These are phyloP conservation scores for Eupeodes latifasciatus DNA, from an alignment of 2,888 invertebrate genomes.

Conservation along the genomic window DNA sequence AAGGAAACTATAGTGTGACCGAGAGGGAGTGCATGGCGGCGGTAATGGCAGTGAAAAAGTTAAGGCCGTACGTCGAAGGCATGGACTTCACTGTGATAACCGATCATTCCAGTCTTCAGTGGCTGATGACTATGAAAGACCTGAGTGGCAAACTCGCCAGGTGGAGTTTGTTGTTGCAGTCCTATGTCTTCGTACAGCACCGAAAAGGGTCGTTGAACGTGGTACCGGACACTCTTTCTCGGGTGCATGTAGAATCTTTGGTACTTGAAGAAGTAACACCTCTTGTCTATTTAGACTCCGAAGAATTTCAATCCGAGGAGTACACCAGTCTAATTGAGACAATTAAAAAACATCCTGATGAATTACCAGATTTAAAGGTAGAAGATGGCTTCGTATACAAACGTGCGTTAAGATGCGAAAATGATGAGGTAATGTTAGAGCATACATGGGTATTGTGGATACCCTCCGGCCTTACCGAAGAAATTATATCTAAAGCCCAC, in stretches of 20 bases:
- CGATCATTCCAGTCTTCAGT: background rate
- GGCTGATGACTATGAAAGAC: background rate
- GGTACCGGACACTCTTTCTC: conserved; percentile 9
- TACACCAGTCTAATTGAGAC: too few relatives aligned
- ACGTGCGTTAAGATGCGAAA: too few relatives aligned
- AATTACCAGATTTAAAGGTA: too few relatives aligned
- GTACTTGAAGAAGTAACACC: too few relatives aligned
- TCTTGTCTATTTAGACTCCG: background rate
- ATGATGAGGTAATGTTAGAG: too few relatives aligned
- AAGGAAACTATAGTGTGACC: background rate
- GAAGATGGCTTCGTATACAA: too few relatives aligned
- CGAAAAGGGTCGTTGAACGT: conserved; percentile 14
- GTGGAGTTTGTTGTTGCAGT: too few relatives aligned
- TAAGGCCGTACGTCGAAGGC: background rate
- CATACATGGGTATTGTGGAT: too few relatives aligned
- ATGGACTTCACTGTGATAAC: background rate
- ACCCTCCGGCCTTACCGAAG: too few relatives aligned
- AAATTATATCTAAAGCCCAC: too few relatives aligned
- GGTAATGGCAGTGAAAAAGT: background rate
- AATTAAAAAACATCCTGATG: too few relatives aligned
- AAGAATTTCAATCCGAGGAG: too few relatives aligned
- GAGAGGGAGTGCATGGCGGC: background rate
- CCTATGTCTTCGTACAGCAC: background rate
- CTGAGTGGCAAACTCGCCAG: background rate
- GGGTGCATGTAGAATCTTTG: background rate